Evolutionary conservation across 2,888 invertebrate genomes (phyloP).

Genomic region (Cantharis lateralis): DNA sequence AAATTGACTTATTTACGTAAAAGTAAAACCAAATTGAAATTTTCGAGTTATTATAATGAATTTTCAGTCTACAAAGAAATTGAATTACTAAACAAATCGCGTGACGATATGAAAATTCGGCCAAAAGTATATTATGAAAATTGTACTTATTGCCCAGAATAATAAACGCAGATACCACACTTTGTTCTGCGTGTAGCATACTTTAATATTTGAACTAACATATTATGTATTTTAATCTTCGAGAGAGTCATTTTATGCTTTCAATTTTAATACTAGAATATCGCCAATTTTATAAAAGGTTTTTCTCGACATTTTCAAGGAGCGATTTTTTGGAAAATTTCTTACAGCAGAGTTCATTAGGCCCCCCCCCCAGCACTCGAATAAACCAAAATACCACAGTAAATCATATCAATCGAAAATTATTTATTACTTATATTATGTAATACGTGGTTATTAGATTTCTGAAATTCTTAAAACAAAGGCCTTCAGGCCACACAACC

Average conservation of each 20-base stretch:
- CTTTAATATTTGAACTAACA: no score
- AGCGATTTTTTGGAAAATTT: no score
- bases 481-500: no score
- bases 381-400: no score
- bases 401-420: no score
- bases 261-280: neutral
- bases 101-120: neutral
- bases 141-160: neutral
- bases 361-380: no score
- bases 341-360: no score
- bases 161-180: neutral
- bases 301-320: no score
- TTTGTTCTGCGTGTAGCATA: neutral
- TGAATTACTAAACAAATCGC: neutral
- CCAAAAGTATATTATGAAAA: neutral
- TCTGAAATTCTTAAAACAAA: no score
- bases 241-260: neutral
- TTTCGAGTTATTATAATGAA: neutral
- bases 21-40: neutral
- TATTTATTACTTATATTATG: no score
- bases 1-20: neutral
- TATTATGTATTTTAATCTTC: neutral
- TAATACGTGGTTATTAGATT: no score
- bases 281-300: neutral
- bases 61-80: neutral